Conservation (phyloP, 2,888 invertebrate species). For the Erebia palarica region DNA sequence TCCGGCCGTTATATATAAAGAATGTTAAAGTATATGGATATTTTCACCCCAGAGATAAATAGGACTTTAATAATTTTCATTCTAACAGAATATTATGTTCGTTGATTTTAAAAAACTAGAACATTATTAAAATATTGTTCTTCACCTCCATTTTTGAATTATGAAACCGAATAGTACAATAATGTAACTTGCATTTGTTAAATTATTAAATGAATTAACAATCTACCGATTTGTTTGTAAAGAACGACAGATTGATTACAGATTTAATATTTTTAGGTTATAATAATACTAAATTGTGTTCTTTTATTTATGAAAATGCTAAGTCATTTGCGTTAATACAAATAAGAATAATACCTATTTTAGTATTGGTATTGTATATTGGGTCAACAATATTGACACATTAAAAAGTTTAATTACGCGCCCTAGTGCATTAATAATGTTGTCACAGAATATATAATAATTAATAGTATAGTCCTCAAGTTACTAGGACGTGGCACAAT, state of each 20-base stretch:
- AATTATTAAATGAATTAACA: slow-evolving; percentile 20
- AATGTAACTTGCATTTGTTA: slow-evolving; percentile 57
- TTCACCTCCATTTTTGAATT: slow-evolving; percentile 4
- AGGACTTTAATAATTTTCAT: no score
- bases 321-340: slow-evolving; percentile 35
- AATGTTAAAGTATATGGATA: no score
- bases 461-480: no score
- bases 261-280: slow-evolving; percentile 18
- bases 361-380: slow-evolving; percentile 21
- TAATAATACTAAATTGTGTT: slow-evolving; percentile 1
- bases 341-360: slow-evolving; percentile 24
- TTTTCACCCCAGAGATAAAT: no score
- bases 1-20: no score
- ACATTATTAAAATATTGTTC: background rate
- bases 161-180: slow-evolving; percentile 65
- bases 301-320: slow-evolving; percentile 26
- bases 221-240: background rate
- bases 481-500: no score
- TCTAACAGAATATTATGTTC: no score
- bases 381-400: slow-evolving; percentile 23
- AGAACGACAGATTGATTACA: slow-evolving; percentile 4
- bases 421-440: no score
- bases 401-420: no score
- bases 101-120: no score
- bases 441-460: no score